Percentiles rank a stretch among this genome's conserved stretches.
phyloP scores from a whole-genome alignment of 2,888 invertebrate species.

The Phyllotreta cruciferae region DNA sequence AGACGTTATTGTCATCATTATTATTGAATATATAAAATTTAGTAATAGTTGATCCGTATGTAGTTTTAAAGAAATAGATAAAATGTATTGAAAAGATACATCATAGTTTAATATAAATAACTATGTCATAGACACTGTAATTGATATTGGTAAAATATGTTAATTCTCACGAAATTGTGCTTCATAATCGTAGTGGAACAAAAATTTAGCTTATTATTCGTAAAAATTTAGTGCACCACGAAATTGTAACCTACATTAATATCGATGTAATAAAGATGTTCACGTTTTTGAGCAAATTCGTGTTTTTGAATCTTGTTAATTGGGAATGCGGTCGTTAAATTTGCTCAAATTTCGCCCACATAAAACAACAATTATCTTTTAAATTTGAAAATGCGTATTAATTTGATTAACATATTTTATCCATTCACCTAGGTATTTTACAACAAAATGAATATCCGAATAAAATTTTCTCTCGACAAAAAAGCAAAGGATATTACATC shows the following conservation, averaged over 20 bases:
- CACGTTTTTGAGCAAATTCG: too few relatives aligned
- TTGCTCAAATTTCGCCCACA: too few relatives aligned
- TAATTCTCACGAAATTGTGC: conserved; percentile 30
- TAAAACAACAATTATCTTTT: not conserved
- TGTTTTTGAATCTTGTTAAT: too few relatives aligned
- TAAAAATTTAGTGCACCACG: not conserved
- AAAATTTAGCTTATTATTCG: too few relatives aligned
- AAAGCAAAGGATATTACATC: conserved; percentile 43
- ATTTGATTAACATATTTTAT: conserved; percentile 46
- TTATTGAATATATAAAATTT: conserved; percentile 59
- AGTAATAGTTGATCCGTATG: conserved; percentile 60
- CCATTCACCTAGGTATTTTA: conserved; percentile 45
- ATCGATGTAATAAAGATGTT: not conserved
- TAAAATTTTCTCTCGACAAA: conserved; percentile 49
- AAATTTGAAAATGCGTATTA: conserved; percentile 7
- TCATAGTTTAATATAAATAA: conserved; percentile 55
- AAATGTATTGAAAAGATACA: conserved; percentile 58
- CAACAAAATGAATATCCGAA: conserved; percentile 41
- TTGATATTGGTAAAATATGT: conserved; percentile 49
- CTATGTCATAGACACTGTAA: conserved; percentile 51
- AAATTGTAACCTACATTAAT: not conserved
- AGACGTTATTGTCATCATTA: conserved; percentile 56
- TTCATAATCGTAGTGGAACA: not conserved
- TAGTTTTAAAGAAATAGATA: conserved; percentile 58
- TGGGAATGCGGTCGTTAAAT: too few relatives aligned